phyloP scores from a whole-genome alignment of 2,888 invertebrate genomes.

The Caenorhabditis plicata region DNA sequence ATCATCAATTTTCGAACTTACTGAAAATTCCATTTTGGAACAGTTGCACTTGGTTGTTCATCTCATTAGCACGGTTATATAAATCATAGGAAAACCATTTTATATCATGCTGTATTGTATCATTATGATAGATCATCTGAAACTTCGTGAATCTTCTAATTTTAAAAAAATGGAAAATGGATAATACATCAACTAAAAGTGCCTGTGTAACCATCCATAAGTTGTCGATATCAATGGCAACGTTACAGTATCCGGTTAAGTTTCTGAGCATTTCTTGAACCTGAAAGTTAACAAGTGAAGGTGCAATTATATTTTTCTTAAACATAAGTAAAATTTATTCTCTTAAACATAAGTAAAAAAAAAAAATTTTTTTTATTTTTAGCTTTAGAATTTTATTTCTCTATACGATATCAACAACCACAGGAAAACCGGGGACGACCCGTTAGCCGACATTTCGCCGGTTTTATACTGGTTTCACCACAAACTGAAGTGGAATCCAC shows the following conservation, averaged over 20 bases:
- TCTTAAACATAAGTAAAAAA: no score
- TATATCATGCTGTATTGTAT: not conserved
- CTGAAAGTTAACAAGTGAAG: conserved; percentile 12
- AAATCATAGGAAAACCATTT: conserved; percentile 23
- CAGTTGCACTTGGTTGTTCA: conserved; percentile 26
- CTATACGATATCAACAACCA: no score
- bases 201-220: conserved; percentile 37
- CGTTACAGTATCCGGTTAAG: conserved; percentile 16
- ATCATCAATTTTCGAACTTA: no score
- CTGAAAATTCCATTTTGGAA: conserved; percentile 36
- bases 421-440: no score
- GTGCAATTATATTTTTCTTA: conserved; percentile 3
- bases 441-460: no score
- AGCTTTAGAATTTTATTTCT: no score
- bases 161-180: not conserved
- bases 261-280: conserved; percentile 19
- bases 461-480: no score
- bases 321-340: no score
- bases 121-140: not conserved
- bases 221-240: conserved; percentile 35
- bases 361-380: no score
- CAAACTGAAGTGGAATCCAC: no score
- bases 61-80: conserved; percentile 3
- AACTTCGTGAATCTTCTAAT: not conserved
- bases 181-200: conserved; percentile 32